These are phyloP conservation scores for Sitodiplosis mosellana DNA, from an alignment of 1,140 invertebrate genomes.

Conservation along the genomic window DNA sequence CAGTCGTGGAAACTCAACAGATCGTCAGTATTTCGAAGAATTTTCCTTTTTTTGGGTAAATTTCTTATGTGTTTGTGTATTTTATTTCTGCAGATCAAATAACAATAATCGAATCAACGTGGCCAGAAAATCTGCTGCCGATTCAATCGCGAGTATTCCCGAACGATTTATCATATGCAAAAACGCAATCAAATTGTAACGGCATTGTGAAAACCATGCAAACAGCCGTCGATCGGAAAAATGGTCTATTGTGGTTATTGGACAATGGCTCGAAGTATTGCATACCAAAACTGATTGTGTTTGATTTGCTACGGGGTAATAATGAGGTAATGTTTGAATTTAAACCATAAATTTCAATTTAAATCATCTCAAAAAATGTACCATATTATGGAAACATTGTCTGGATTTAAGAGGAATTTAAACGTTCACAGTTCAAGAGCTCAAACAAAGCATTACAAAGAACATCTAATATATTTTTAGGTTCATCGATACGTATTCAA, in stretches of 20 bases:
- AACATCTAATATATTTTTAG: no score
- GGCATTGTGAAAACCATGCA: constrained; percentile 16
- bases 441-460: no score
- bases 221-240: constrained; percentile 18
- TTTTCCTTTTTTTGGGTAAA: background rate
- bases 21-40: background rate
- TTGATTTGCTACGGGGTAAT: constrained; percentile 18
- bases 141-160: constrained; percentile 15
- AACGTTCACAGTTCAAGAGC: no score
- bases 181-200: constrained; percentile 12
- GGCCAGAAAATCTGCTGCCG: constrained; percentile 17
- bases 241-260: constrained; percentile 16
- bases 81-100: constrained; percentile 1
- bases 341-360: no score
- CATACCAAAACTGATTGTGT: constrained; percentile 16
- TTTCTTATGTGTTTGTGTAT: constrained; percentile 5
- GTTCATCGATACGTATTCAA: background rate
- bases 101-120: constrained; percentile 19
- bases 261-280: constrained; percentile 16
- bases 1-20: background rate
- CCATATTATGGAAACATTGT: no score
- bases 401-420: no score
- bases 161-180: constrained; percentile 10
- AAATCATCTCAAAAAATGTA: no score
- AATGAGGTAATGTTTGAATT: constrained; percentile 10